Evolutionary conservation across 2,113 vertebrate species (phyloP).

Genomic region (Anolis sagrei): DNA sequence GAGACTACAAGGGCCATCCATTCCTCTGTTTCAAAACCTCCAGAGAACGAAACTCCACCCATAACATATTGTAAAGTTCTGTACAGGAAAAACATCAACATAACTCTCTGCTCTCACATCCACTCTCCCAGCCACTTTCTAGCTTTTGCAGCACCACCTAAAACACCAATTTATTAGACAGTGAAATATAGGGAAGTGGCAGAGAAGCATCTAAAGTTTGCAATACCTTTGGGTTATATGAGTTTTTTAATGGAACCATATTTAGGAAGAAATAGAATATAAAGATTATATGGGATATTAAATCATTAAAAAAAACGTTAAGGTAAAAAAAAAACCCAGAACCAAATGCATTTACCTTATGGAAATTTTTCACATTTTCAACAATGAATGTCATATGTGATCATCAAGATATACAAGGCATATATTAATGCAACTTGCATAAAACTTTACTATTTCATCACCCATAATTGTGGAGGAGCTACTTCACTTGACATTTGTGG

Average conservation of each 20-base stretch:
- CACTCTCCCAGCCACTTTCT: too few species aligned
- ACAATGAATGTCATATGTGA: background rate
- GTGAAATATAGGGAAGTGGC: too few species aligned
- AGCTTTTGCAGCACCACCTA: too few species aligned
- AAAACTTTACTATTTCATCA: background rate
- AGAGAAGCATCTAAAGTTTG: background rate
- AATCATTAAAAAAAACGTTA: background rate
- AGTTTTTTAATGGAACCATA: background rate
- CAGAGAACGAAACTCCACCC: too few species aligned
- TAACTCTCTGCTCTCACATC: too few species aligned
- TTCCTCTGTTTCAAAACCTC: too few species aligned
- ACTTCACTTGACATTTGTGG: conserved; percentile 24
- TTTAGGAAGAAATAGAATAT: background rate
- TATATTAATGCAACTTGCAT: background rate
- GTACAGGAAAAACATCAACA: too few species aligned
- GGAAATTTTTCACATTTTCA: background rate
- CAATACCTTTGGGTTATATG: background rate
- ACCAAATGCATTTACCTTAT: background rate
- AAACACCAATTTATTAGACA: too few species aligned
- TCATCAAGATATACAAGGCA: background rate
- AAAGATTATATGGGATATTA: background rate
- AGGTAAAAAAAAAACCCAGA: background rate
- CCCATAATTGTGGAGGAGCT: background rate
- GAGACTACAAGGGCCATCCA: too few species aligned
- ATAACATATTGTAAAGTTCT: too few species aligned